A percentile compares a stretch with the other conserved stretches of the same genome.
phyloP scores from a whole-genome alignment of 2,797 vertebrate species.

The Megalops cyprinoides region DNA sequence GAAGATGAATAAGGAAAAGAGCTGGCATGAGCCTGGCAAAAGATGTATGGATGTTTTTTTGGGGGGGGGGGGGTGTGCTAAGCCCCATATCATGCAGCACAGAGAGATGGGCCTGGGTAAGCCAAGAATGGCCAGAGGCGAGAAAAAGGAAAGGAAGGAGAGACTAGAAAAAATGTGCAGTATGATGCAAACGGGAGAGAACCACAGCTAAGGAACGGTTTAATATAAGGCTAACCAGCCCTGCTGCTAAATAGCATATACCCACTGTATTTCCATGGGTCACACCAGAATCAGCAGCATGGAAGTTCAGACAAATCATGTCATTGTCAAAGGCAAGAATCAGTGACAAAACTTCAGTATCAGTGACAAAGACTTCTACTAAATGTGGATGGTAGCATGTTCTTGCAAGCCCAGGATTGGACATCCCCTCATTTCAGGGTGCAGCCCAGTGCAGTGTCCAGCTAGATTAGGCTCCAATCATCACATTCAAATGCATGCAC shows the following conservation, averaged over 20 bases:
- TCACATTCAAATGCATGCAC: background rate
- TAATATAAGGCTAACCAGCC: too few species aligned
- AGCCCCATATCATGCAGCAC: background rate
- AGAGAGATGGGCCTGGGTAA: background rate
- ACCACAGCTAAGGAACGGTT: too few species aligned
- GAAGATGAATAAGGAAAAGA: background rate
- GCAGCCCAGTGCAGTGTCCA: background rate
- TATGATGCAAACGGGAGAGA: too few species aligned
- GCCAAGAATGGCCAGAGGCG: background rate
- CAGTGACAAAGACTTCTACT: too few species aligned
- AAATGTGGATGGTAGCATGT: too few species aligned
- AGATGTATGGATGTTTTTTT: background rate
- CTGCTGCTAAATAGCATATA: background rate
- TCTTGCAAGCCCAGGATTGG: too few species aligned
- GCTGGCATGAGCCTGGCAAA: background rate
- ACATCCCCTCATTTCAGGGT: too few species aligned
- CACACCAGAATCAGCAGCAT: too few species aligned
- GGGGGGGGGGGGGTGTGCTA: background rate
- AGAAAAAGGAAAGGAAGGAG: too few species aligned
- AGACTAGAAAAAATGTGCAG: too few species aligned
- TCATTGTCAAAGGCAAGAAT: too few species aligned
- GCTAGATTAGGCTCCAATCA: background rate
- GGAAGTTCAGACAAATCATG: constrained; percentile 1
- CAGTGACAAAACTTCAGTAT: too few species aligned
- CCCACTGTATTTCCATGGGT: background rate